Percentiles rank a stretch among this genome's conserved stretches.
Evolutionary conservation across 2,113 vertebrate genomes (phyloP).

Genomic region (Corapipo altera): DNA sequence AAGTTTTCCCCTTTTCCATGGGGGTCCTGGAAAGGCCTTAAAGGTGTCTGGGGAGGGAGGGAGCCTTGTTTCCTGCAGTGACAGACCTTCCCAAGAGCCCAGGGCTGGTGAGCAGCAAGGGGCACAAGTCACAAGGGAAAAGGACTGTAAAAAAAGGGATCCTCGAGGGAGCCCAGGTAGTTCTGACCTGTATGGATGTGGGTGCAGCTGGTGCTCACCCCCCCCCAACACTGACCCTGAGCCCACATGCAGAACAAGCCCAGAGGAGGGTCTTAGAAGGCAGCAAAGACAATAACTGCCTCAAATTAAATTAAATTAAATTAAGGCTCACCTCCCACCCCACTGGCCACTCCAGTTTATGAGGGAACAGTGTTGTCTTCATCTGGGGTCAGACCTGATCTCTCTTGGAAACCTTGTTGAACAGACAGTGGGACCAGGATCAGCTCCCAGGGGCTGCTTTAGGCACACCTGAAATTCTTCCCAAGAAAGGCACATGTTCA

Average conservation of each 20-base stretch:
- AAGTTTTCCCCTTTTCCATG: background rate
- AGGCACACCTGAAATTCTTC: background rate
- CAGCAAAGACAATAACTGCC: background rate
- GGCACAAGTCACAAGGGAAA: background rate
- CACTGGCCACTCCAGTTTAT: background rate
- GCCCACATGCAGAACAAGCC: background rate
- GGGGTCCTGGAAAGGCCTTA: background rate
- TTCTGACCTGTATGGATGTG: background rate
- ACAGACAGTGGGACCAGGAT: background rate
- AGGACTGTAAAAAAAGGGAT: background rate
- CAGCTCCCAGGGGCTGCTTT: background rate
- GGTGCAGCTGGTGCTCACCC: background rate
- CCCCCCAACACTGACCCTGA: background rate
- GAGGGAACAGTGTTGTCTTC: background rate
- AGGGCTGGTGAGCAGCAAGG: background rate
- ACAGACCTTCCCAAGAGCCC: background rate
- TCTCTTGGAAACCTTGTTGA: background rate
- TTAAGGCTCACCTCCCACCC: background rate
- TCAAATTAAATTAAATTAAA: background rate
- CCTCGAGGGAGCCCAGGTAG: background rate
- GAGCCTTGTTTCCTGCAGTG: background rate
- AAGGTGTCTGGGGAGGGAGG: background rate
- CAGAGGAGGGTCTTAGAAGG: background rate
- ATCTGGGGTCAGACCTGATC: background rate
- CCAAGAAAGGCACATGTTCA: background rate